Percentiles rank a stretch among this genome's conserved stretches.
Conservation (phyloP, 92 coral and sea anemone species). For the Virgularia gustaviana region DNA sequence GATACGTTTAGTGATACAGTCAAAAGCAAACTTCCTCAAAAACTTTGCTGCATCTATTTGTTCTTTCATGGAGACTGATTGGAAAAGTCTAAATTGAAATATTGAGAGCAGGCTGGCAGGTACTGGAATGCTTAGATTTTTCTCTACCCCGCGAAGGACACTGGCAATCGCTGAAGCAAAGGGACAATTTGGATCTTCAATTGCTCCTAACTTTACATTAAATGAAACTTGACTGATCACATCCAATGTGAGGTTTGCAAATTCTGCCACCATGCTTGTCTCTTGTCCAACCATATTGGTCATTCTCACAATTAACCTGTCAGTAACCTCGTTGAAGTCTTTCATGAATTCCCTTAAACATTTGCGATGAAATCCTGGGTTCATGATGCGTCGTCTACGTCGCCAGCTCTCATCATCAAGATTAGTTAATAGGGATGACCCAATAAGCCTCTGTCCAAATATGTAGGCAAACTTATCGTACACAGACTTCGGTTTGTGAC, state of each 20-base stretch:
- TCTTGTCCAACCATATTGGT: conserved; percentile 48
- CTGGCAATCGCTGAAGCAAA: conserved; percentile 62
- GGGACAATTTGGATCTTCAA: conserved; percentile 51
- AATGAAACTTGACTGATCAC: conserved; percentile 89
- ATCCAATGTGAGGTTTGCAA: conserved; percentile 71
- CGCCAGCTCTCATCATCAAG: conserved; percentile 61
- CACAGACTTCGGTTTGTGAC: background rate
- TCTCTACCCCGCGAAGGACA: conserved; percentile 47
- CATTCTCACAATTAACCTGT: conserved; percentile 54
- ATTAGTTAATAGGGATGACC: conserved; percentile 59
- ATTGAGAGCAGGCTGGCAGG: conserved; percentile 48
- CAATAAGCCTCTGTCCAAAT: conserved; percentile 52
- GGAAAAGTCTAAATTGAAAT: conserved; percentile 36
- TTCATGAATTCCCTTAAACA: conserved; percentile 67
- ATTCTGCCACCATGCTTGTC: conserved; percentile 63
- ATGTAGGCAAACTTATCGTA: conserved; percentile 38
- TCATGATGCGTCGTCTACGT: conserved; percentile 58
- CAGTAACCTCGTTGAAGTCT: conserved; percentile 66
- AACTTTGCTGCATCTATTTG: conserved; percentile 44
- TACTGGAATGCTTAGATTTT: conserved; percentile 41
- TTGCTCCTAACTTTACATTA: conserved; percentile 55
- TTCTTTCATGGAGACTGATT: background rate
- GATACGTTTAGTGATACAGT: conserved; percentile 10
- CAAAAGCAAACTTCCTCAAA: conserved; percentile 59
- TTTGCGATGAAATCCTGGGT: conserved; percentile 82